Evolutionary conservation across 2,113 vertebrate genomes (phyloP).

Genomic region (Silurus glanis): DNA sequence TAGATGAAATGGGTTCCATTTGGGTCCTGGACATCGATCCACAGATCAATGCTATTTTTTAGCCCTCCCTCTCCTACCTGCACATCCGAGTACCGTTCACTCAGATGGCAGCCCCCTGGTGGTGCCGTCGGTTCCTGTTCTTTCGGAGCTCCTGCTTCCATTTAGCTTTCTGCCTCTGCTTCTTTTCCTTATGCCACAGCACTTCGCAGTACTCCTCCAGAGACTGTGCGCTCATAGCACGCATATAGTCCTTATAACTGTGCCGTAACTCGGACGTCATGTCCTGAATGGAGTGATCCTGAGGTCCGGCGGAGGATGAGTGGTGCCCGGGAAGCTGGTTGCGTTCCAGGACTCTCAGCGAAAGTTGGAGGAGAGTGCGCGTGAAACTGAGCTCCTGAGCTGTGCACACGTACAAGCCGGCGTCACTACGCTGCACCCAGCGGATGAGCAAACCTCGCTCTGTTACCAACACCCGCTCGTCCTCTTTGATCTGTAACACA

Average conservation of each 20-base stretch:
- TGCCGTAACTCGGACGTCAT: conserved; percentile 77
- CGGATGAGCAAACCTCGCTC: conserved; percentile 90
- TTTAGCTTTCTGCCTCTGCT: conserved; percentile 79
- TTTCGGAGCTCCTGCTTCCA: conserved; percentile 99
- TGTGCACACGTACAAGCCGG: conserved; percentile 84
- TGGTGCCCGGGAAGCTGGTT: conserved; percentile 82
- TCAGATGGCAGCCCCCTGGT: conserved; percentile 58
- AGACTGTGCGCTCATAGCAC: conserved; percentile 83
- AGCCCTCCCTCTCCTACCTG: not conserved
- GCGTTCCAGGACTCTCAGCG: conserved; percentile 81
- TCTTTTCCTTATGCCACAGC: conserved; percentile 88
- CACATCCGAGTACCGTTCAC: not conserved
- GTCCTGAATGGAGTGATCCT: conserved; percentile 65
- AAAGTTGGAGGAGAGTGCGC: conserved; percentile 82
- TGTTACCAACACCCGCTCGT: conserved; percentile 87
- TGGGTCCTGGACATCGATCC: not conserved
- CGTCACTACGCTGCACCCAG: conserved; percentile 81
- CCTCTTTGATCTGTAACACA: conserved; percentile 78
- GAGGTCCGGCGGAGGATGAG: conserved; percentile 65
- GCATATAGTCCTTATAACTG: conserved; percentile 93
- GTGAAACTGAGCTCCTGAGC: conserved; percentile 91
- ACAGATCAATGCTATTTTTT: not conserved
- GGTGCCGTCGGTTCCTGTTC: conserved; percentile 89
- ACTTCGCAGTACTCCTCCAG: conserved; percentile 95
- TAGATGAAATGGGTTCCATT: not conserved